These are phyloP conservation scores for Paramormyrops hopkinsi DNA, from an alignment of 2,797 vertebrate species.

Conservation along the genomic window DNA sequence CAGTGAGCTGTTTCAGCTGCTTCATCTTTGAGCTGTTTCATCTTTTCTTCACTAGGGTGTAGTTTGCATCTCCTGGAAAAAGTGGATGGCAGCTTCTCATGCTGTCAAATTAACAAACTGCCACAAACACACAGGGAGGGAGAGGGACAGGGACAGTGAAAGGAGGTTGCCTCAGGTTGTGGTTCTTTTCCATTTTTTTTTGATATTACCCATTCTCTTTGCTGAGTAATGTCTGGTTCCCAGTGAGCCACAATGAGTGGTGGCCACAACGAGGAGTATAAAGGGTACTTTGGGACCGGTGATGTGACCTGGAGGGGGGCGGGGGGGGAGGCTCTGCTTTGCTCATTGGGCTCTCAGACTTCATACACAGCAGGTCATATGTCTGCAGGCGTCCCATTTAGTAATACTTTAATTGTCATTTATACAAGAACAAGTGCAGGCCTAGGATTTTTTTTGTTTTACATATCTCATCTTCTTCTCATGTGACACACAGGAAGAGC, in stretches of 20 bases:
- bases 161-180: not conserved
- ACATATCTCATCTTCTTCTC: not conserved
- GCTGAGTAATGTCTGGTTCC: not conserved
- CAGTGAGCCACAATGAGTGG: not conserved
- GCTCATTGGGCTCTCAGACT: not conserved
- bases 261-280: not conserved
- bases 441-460: not conserved
- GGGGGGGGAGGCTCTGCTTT: not conserved
- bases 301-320: not conserved
- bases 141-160: not conserved
- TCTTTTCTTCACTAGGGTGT: not conserved
- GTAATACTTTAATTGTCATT: not conserved
- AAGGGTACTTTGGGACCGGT: not conserved
- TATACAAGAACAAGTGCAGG: not conserved
- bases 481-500: not conserved
- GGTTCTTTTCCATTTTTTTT: not conserved
- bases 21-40: too few relatives aligned
- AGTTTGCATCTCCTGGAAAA: not conserved
- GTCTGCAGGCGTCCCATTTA: not conserved
- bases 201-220: not conserved
- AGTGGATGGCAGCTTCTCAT: not conserved
- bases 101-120: not conserved
- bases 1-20: not conserved
- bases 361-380: not conserved
- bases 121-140: not conserved